These are phyloP conservation scores for Sphenodon punctatus DNA, from an alignment of 2,797 vertebrate genomes.

Conservation along the genomic window DNA sequence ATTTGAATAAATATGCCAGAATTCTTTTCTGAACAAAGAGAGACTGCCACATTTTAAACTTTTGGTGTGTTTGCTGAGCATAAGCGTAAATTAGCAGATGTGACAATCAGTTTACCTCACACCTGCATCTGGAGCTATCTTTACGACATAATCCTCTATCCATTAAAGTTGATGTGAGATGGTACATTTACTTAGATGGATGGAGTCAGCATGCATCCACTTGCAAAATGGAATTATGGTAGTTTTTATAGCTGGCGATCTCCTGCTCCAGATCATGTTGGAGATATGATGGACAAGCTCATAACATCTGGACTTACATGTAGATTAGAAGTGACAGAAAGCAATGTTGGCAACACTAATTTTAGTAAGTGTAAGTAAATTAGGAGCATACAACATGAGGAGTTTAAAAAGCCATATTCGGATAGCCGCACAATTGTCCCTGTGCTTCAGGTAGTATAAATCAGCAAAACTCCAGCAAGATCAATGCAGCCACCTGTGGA, in stretches of 20 bases:
- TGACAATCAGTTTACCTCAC: neutral
- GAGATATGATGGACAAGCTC: too few species aligned
- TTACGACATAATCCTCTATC: too few species aligned
- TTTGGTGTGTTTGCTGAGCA: neutral
- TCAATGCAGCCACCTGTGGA: accelerated
- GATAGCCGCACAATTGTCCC: neutral
- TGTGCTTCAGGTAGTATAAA: neutral
- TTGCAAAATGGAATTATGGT: neutral
- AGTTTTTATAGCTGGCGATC: neutral
- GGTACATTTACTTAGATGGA: neutral
- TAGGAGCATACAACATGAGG: neutral
- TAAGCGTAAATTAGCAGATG: neutral
- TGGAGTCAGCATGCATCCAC: neutral
- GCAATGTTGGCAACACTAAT: accelerated
- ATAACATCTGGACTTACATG: too few species aligned
- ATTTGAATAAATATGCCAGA: too few species aligned
- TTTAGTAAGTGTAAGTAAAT: neutral
- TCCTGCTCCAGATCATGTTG: too few species aligned
- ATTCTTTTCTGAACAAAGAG: neutral
- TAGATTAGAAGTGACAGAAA: neutral
- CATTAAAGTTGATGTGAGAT: too few species aligned
- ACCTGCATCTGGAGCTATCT: neutral
- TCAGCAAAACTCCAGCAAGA: accelerated
- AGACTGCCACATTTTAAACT: accelerated
- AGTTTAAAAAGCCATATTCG: accelerated